Percentiles rank a stretch among this genome's conserved stretches.
Evolutionary conservation across 1,140 invertebrate species (phyloP).

Genomic region (Drosophila asahinai): DNA sequence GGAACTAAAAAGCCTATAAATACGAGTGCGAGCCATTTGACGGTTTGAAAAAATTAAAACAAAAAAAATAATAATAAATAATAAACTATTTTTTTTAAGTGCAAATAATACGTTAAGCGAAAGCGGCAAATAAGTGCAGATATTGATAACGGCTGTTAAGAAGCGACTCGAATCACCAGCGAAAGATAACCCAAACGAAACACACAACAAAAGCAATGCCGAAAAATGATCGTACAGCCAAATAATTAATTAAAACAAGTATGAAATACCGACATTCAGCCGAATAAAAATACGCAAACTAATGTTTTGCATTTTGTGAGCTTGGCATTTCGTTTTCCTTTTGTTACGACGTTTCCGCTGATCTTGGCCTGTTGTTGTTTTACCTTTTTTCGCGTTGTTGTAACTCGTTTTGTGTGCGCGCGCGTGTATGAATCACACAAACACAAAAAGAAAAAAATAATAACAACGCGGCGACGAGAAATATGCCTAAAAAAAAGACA

Average conservation of each 20-base stretch:
- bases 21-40: too few species aligned
- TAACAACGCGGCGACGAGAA: slow-evolving; percentile 38
- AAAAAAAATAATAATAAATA: too few species aligned
- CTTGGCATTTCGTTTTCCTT: slow-evolving; percentile 29
- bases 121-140: slow-evolving; percentile 5
- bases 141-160: background rate
- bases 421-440: slow-evolving; percentile 76
- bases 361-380: slow-evolving; percentile 69
- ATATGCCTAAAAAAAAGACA: slow-evolving; percentile 55
- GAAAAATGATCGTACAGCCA: slow-evolving; percentile 29
- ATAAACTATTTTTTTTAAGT: slow-evolving; percentile 15
- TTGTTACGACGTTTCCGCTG: slow-evolving; percentile 65
- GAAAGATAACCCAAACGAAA: slow-evolving; percentile 33
- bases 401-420: slow-evolving; percentile 66
- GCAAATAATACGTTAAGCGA: slow-evolving; percentile 27
- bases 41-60: too few species aligned
- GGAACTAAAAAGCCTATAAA: too few species aligned
- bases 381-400: slow-evolving; percentile 49
- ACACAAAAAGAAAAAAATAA: slow-evolving; percentile 42
- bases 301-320: slow-evolving; percentile 25
- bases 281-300: slow-evolving; percentile 17
- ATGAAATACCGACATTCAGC: slow-evolving; percentile 4
- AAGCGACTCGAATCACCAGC: slow-evolving; percentile 13
- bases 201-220: slow-evolving; percentile 26
- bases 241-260: slow-evolving; percentile 21